These are phyloP conservation scores for Callimico goeldii DNA, from an alignment of 2,797 vertebrate genomes.

Conservation along the genomic window DNA sequence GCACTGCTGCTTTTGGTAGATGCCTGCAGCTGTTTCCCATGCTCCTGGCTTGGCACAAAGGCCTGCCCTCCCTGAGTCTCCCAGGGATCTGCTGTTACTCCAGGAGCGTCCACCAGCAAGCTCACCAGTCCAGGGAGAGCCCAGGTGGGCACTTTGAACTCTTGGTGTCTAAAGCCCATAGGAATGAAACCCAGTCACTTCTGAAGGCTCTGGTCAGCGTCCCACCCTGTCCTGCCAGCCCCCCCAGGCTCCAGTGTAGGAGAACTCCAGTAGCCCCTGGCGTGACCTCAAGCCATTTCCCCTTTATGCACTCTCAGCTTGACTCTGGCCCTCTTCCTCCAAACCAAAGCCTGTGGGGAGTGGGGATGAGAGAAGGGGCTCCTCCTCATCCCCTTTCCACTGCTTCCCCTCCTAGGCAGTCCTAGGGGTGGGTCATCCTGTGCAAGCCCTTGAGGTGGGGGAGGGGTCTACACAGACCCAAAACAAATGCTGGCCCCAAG, in stretches of 20 bases:
- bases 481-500: background rate
- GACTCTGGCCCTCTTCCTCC: background rate
- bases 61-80: background rate
- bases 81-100: background rate
- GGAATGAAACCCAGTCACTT: background rate
- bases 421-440: background rate
- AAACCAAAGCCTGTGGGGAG: background rate
- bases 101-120: background rate
- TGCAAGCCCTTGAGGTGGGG: background rate
- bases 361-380: background rate
- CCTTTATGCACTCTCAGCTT: background rate
- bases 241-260: background rate
- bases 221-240: background rate
- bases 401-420: background rate
- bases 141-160: background rate
- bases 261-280: background rate
- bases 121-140: background rate
- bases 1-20: slow-evolving; percentile 52
- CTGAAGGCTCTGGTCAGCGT: background rate
- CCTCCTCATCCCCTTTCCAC: background rate
- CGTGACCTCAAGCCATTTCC: background rate
- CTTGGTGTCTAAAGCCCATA: background rate
- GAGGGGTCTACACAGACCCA: background rate
- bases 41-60: slow-evolving; percentile 30
- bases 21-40: slow-evolving; percentile 57